Base-by-base conservation (phyloP, 2,797 vertebrate species). In the Sciurus carolinensis region DNA sequence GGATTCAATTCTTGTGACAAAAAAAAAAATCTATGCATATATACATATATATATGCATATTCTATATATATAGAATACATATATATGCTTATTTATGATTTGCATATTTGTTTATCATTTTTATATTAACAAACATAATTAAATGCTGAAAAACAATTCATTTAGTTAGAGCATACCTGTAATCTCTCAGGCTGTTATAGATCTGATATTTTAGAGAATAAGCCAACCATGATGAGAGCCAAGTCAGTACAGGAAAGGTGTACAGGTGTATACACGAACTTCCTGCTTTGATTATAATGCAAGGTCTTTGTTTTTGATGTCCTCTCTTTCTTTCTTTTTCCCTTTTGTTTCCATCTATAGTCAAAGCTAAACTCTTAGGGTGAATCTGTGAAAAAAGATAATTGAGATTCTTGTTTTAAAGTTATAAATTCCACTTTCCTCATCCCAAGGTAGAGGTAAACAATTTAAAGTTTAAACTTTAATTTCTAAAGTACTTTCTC, bases 401-500 rank as follows among this genome's bases (percentile, higher is more conserved):
- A n/a, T 22, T 47, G 1, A 11, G 9, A 89, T 69, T 80, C 14
- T 17, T 73, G 1, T 57, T 95, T 94, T 28, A 30, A 92, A 94
- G 11, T 15, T 69, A 81, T n/a, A 42, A 33, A 59, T 28, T 26
- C 5, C 18, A 33, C 85, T 69, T 67, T 86, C 44, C 15, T 66
- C 17, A 73, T 39, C 4, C 59, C 67, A 72, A 42, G 8, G 73
- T 85, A 76, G 12, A 84, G 79, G 67, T 80, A 88, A 80, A 75
- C 11, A 88, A 89, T 20, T 86, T 79, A 18, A 30, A 33, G 1
- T 39, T 76, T 62, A 64, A 66, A 75, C 59, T 89, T 86, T 69
- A 66, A 44, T 62, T 94, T 50, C 33, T 73, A 75, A 83, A 95
- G 14, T 47, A 20, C 12, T n/a, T 91, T 90, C 5, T 86, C 36